Evolutionary conservation across 2,888 invertebrate genomes (phyloP), one percentile per base, ranked within the genome.

Genomic region (Argynnis bischoffii): DNA sequence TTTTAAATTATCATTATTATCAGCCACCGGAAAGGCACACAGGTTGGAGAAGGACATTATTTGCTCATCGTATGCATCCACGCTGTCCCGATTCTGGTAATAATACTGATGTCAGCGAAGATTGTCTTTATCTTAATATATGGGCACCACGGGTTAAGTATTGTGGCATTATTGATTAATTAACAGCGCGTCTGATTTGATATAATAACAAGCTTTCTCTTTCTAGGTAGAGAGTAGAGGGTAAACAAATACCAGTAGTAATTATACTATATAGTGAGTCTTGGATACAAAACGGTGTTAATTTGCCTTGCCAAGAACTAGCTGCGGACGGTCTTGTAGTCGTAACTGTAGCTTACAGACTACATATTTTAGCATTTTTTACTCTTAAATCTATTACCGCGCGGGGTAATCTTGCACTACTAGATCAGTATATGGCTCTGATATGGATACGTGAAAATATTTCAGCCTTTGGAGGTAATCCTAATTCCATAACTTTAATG

Each of bases 81-180:
- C 93, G 94, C 41, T 96, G 96, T 79, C 95, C 95, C 0, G 95
- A 96, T 81, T 83, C 93, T 57, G 81, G 72, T 50, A 84, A 82
- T 68, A 77, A 78, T 59, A 81, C 77, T 65, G 82, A 77, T 53
- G 88, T 79, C 76, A 94, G 90, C 71, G 97, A 98, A 90, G 97
- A 98, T 86, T 98, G 98, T 79, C 93, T 98, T n/a, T 97, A 95
- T 81, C 88, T 98, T 61, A 98, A 98, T 81, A 95, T 98, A 72
- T 98, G 98, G 97, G 95, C 96, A 3, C 96, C 98, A 56, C 95
- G 95, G 93, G 96, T 95, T 69, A 59, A 50, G 53, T 55, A 35
- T 50, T 50, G 48, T 63, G 46, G 46, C 55, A 51, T 4, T 46
- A 41, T 48, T n/a, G 35, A 31, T 48, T 54, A 26, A 41, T 14